Evolutionary conservation across 2,113 vertebrate species (phyloP).

Genomic region (Rhinogobius similis): DNA sequence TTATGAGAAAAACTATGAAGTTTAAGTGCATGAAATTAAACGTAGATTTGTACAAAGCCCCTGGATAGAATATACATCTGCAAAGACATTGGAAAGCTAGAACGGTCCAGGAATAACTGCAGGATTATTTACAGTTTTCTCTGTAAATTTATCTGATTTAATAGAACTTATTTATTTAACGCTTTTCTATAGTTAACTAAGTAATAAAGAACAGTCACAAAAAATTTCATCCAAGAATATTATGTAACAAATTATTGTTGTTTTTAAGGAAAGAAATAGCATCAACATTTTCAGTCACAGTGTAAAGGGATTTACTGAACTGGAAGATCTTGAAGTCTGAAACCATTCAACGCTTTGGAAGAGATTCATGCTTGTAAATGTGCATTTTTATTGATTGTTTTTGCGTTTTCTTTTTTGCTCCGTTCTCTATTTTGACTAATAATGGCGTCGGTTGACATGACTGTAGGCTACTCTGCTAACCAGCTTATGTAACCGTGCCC

Average conservation of each 20-base stretch:
- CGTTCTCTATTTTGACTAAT: slow-evolving; percentile 22
- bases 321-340: too few relatives aligned
- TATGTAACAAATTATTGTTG: not conserved
- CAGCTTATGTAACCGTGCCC: slow-evolving; percentile 74
- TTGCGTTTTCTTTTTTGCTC: not conserved
- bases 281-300: too few relatives aligned
- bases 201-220: not conserved
- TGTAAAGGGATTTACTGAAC: too few relatives aligned
- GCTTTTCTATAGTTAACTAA: not conserved
- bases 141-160: not conserved
- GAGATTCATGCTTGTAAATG: too few relatives aligned
- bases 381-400: too few relatives aligned
- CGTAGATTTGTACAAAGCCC: too few relatives aligned
- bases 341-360: too few relatives aligned
- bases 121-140: not conserved
- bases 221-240: not conserved
- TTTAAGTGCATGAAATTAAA: not conserved
- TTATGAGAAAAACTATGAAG: not conserved
- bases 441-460: slow-evolving; percentile 68
- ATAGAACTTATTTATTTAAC: not conserved
- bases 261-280: too few relatives aligned
- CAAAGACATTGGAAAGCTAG: not conserved
- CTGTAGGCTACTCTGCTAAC: slow-evolving; percentile 71
- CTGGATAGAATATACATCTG: too few relatives aligned
- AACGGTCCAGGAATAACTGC: not conserved